These are phyloP conservation scores for Toxotes lorentzi DNA, from an alignment of 2,797 vertebrate species.

Conservation along the genomic window DNA sequence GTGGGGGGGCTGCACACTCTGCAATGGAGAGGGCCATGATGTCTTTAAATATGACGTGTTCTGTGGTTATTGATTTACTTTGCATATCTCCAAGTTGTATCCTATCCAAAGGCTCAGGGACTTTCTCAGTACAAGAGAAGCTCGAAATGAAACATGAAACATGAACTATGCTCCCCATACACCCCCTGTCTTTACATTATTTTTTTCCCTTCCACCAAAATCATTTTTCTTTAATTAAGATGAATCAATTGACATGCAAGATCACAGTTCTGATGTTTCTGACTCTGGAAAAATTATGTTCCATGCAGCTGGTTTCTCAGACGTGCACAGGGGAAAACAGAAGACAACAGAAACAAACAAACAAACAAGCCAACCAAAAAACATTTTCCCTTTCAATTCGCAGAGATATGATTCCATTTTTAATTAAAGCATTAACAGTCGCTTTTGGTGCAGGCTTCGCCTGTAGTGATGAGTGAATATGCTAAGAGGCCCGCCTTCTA, in stretches of 20 bases:
- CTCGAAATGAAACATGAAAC: constrained; percentile 45
- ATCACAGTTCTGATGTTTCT: constrained; percentile 86
- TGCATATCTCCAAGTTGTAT: constrained; percentile 65
- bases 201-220: constrained; percentile 52
- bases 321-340: constrained; percentile 77
- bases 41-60: constrained; percentile 74
- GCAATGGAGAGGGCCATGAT: constrained; percentile 65
- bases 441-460: constrained; percentile 78
- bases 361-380: constrained; percentile 86
- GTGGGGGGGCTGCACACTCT: constrained; percentile 59
- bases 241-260: constrained; percentile 87
- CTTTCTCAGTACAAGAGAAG: constrained; percentile 34
- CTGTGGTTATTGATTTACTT: constrained; percentile 76
- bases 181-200: constrained; percentile 23
- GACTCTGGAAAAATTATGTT: constrained; percentile 85
- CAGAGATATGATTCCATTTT: constrained; percentile 86
- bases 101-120: constrained; percentile 54
- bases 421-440: constrained; percentile 87
- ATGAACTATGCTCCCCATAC: constrained; percentile 42
- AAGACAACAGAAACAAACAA: constrained; percentile 84
- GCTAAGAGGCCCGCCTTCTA: constrained; percentile 76
- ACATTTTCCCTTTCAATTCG: constrained; percentile 83
- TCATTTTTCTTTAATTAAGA: constrained; percentile 83
- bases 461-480: constrained; percentile 83
- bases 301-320: constrained; percentile 86